Percentiles rank a stretch among this genome's conserved stretches.
phyloP scores from a whole-genome alignment of 92 coral and sea anemone species.

The Palythoa heliodiscus region DNA sequence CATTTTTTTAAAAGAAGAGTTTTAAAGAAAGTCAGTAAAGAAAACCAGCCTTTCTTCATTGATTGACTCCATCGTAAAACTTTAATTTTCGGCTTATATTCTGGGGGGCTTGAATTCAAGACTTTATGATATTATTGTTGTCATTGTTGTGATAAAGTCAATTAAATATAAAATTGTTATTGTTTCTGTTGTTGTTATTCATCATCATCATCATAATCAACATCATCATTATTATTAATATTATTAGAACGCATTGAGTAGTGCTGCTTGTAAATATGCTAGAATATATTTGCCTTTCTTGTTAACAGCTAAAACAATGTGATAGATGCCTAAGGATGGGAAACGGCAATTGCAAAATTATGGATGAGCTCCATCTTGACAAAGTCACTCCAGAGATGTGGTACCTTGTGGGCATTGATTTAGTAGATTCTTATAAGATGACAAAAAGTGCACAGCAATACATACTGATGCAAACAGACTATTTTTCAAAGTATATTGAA shows the following conservation, averaged over 20 bases:
- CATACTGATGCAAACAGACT: constrained; percentile 44
- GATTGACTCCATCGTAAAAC: not conserved
- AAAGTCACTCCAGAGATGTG: constrained; percentile 63
- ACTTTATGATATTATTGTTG: too few relatives aligned
- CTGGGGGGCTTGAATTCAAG: not conserved
- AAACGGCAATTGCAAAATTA: constrained; percentile 29
- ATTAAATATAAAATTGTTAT: not conserved
- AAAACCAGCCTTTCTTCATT: not conserved
- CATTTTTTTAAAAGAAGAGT: not conserved
- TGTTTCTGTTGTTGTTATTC: not conserved
- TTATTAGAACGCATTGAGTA: too few relatives aligned
- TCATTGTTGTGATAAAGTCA: not conserved
- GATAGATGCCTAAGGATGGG: constrained; percentile 64
- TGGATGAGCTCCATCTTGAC: constrained; percentile 65
- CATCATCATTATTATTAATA: too few relatives aligned
- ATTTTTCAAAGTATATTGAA: constrained; percentile 44
- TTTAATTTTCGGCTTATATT: not conserved
- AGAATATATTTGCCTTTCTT: not conserved
- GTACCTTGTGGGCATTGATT: constrained; percentile 23
- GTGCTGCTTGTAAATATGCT: too few relatives aligned
- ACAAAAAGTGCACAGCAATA: constrained; percentile 34
- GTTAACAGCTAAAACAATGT: constrained; percentile 49
- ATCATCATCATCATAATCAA: too few relatives aligned
- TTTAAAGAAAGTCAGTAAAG: not conserved
- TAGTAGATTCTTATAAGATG: not conserved